Evolutionary conservation across 2,113 vertebrate species (phyloP), one percentile per base, ranked within the genome.

Genomic region (Brachyhypopomus occidentalis): DNA sequence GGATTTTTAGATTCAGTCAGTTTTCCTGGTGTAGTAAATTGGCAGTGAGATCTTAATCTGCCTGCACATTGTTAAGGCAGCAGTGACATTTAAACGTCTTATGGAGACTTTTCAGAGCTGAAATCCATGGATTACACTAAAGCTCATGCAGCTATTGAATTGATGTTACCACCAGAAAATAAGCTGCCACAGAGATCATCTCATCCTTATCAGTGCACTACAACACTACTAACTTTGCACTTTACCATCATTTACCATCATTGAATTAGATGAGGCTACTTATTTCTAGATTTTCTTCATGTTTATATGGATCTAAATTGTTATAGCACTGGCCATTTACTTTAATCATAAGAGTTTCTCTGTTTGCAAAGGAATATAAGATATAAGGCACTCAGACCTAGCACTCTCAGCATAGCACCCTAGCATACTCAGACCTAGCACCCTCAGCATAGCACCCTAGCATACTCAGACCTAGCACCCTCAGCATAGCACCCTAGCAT

Each of bases 91-190:
- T 22, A 71, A 82, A 62, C 48, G 73, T 55, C 59, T 81, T 48
- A 45, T 75, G 64, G 66, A 80, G 72, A 41, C 34, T 27, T 59
- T 56, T 34, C n/a, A 48, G 55, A 60, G 69, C 45, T 62, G 36
- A 77, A 82, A 77, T 60, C 38, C 52, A n/a, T 58, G 74, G 73
- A 77, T 82, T 77, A 77, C 58, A 7, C 23, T 22, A 22, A 27
- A 62, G 73, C 80, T 4, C 58, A 77, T 67, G 2, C 25, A 63
- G 25, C 20, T 23, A 11, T 4, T 3, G 70, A 52, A 72, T 79
- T 36, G 22, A 85, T 64, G 22, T 19, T 34, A 38, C 34, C 19
- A 22, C 25, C 20, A 62, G 62, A 45, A 82, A 70, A 63, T 9
- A 12, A 59, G 38, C 30, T 59, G 8, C 8, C 56, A 60, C 6